Base-by-base conservation (phyloP, 1,140 invertebrate species). In the Heliothis virescens region DNA sequence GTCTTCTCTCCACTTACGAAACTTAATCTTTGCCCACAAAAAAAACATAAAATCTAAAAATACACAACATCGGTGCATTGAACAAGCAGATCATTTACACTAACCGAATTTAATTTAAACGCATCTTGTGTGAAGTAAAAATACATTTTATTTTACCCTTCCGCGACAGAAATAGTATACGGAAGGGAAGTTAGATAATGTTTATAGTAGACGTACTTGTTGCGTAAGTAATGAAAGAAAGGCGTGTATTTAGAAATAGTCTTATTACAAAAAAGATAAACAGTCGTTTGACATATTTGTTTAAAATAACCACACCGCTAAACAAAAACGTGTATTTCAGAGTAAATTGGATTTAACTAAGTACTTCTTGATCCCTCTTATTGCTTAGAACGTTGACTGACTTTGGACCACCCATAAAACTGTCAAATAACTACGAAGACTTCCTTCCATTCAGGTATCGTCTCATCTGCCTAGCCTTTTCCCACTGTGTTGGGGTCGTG, bases 51-150 rank as follows among this genome's bases (percentile, higher is more conserved):
- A 67, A 50, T 18, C 63, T 16, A 21, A 47, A 67, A 67, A 67
- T 67, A 67, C 16, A 9, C 34, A 7, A 16, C 60, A 41, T 63
- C 63, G 41, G 41, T 48, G 63, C 41, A 67, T 48, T 48, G 47
- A 67, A 48, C 63, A 67, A 47, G 18, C 41, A 67, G 41, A 67
- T 67, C 41, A 67, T 67, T 67, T 67, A 67, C 63, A 67, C 63
- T 48, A 67, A 11, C 63, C n/a, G 63, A 67, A 67, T 67, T 67
- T 1, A 50, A 67, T 21, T 67, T 41, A 67, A 67, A 48, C 63
- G 16, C 41, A n/a, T 47, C 63, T 12, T 12, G 21, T 15, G n/a
- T 13, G 16, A 3, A 41, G 29, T 65, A 65, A 65, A 63, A 67
- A 67, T 67, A 67, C 63, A 48, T 65, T 65, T 65, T 62, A 29